Percentiles rank a stretch among this genome's conserved stretches.
Conservation (phyloP, 2,113 vertebrate genomes). For the Phrynocephalus versicolor region DNA sequence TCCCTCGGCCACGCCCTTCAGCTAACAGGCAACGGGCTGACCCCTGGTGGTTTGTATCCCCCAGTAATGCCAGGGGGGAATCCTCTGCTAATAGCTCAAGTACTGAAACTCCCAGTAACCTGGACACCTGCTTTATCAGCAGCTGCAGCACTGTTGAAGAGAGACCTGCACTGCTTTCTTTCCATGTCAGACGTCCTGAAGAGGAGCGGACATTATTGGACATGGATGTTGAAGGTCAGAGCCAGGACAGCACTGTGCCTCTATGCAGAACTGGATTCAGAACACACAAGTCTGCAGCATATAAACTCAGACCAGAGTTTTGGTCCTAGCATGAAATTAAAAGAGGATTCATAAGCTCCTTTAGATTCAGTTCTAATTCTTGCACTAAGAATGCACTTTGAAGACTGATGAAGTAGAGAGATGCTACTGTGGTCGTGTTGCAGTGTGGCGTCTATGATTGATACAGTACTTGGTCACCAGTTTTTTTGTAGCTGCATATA, state of each 20-base stretch:
- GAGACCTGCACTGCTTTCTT: constrained; percentile 79
- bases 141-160: constrained; percentile 83
- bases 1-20: constrained; percentile 90
- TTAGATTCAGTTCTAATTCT: constrained; percentile 74
- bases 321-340: constrained; percentile 81
- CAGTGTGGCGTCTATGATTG: constrained; percentile 63
- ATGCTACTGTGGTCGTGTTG: constrained; percentile 65
- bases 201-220: constrained; percentile 87
- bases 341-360: constrained; percentile 50
- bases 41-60: constrained; percentile 86
- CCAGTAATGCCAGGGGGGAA: constrained; percentile 79
- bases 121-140: constrained; percentile 88
- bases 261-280: constrained; percentile 87
- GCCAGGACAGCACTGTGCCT: constrained; percentile 87
- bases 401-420: constrained; percentile 72
- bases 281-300: constrained; percentile 81
- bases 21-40: constrained; percentile 85
- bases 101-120: constrained; percentile 92
- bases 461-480: constrained; percentile 43
- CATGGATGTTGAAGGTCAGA: constrained; percentile 89
- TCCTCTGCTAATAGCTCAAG: constrained; percentile 92
- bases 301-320: constrained; percentile 86
- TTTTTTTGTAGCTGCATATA: constrained; percentile 58
- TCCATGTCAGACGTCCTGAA: constrained; percentile 73
- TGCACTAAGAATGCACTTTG: constrained; percentile 89